These are phyloP conservation scores for Laspeyria flexula DNA, from an alignment of 2,888 invertebrate species.

Conservation along the genomic window DNA sequence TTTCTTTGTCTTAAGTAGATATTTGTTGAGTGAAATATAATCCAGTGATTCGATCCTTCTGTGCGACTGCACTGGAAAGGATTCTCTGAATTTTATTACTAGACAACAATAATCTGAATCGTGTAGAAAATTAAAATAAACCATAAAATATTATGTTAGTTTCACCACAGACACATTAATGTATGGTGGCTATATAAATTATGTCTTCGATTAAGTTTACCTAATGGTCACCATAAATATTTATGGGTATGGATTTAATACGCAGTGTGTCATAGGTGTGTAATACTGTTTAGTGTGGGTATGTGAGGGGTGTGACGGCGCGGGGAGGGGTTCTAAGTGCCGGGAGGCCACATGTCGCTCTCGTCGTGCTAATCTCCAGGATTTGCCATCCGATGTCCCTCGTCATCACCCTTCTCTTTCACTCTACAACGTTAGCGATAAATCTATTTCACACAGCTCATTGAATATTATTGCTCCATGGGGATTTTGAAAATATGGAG, in stretches of 20 bases:
- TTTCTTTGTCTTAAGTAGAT: no score
- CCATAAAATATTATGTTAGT: neutral
- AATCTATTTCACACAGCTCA: slow-evolving; percentile 77
- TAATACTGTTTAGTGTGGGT: slow-evolving; percentile 35
- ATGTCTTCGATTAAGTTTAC: slow-evolving; percentile 41
- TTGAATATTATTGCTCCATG: slow-evolving; percentile 86
- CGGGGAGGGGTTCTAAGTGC: slow-evolving; percentile 76
- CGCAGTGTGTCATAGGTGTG: slow-evolving; percentile 50
- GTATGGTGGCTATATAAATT: slow-evolving; percentile 30
- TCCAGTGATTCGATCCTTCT: no score
- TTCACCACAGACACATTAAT: slow-evolving; percentile 4
- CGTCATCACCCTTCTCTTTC: slow-evolving; percentile 62
- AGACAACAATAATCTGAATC: no score
- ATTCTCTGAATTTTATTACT: no score
- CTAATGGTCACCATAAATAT: slow-evolving; percentile 55
- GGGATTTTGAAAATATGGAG: slow-evolving; percentile 86
- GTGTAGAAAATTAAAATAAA: no score
- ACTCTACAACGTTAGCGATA: slow-evolving; percentile 52
- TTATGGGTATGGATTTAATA: slow-evolving; percentile 55
- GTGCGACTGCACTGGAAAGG: no score
- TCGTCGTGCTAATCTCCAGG: slow-evolving; percentile 84
- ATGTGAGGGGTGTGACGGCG: slow-evolving; percentile 50
- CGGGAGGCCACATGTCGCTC: slow-evolving; percentile 84
- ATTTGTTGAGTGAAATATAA: no score
- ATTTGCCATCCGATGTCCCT: slow-evolving; percentile 83